These are phyloP conservation scores for Scaptomyza flava DNA, from an alignment of 2,888 invertebrate genomes.

Conservation along the genomic window DNA sequence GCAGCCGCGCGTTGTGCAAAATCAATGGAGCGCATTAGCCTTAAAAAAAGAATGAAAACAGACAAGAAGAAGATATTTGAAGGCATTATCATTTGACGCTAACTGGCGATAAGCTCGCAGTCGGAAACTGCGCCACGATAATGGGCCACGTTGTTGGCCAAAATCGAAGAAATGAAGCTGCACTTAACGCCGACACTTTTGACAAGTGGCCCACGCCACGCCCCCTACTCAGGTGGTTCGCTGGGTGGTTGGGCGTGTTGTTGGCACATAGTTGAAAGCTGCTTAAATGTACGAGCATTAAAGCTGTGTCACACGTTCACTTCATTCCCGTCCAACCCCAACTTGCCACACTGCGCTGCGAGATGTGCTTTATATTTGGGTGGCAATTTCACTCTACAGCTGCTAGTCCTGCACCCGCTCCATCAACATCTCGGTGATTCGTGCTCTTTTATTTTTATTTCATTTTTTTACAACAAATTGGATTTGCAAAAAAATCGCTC, in stretches of 20 bases:
- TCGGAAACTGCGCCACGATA: slow-evolving; percentile 31
- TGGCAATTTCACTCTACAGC: slow-evolving; percentile 15
- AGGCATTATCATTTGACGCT: slow-evolving; percentile 59
- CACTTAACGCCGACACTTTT: slow-evolving; percentile 73
- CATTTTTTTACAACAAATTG: slow-evolving; percentile 71
- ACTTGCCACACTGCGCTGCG: slow-evolving; percentile 5
- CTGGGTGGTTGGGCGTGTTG: slow-evolving; percentile 6
- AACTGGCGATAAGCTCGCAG: slow-evolving; percentile 63
- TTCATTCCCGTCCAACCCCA: neutral
- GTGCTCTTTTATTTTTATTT: slow-evolving; percentile 24
- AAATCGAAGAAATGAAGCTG: slow-evolving; percentile 75
- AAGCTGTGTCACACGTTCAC: slow-evolving; percentile 37
- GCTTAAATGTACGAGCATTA: slow-evolving; percentile 53
- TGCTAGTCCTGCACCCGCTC: slow-evolving; percentile 18
- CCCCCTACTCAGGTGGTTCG: slow-evolving; percentile 15
- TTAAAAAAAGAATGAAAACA: neutral
- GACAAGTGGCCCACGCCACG: slow-evolving; percentile 51
- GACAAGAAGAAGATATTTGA: neutral
- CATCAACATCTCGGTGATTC: slow-evolving; percentile 24
- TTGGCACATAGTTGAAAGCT: slow-evolving; percentile 45
- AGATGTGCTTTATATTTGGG: slow-evolving; percentile 39
- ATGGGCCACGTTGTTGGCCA: slow-evolving; percentile 52
- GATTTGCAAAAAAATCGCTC: slow-evolving; percentile 76
- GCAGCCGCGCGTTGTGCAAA: slow-evolving; percentile 42
- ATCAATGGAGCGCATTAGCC: slow-evolving; percentile 60